Conservation (phyloP, 1,140 invertebrate species). For the Leptinotarsa lineolata region DNA sequence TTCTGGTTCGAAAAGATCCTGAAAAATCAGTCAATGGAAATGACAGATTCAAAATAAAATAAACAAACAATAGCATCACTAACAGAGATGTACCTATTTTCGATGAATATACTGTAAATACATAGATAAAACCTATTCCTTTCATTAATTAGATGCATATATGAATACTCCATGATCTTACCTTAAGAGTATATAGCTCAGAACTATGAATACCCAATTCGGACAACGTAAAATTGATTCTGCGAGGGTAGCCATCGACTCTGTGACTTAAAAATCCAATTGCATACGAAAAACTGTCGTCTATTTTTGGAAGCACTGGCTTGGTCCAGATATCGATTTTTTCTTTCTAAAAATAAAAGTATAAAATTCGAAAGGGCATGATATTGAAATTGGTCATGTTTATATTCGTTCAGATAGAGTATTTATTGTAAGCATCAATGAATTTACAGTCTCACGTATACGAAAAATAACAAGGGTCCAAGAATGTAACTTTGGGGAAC, state of each 20-base stretch:
- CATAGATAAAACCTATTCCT: not conserved
- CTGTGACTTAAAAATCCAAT: conserved; percentile 63
- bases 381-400: too few relatives aligned
- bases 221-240: conserved; percentile 59
- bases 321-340: conserved; percentile 60
- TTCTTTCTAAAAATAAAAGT: conserved; percentile 50
- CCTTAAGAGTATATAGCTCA: conserved; percentile 58
- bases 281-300: conserved; percentile 58
- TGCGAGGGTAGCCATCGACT: conserved; percentile 64
- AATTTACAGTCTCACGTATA: not conserved
- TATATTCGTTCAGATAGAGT: too few relatives aligned
- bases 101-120: not conserved
- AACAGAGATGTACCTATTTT: not conserved
- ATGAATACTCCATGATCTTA: conserved; percentile 40
- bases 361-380: too few relatives aligned
- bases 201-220: conserved; percentile 59
- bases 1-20: conserved; percentile 48
- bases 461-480: not conserved
- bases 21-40: conserved; percentile 40
- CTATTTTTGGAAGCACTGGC: conserved; percentile 55
- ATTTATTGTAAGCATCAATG: too few relatives aligned
- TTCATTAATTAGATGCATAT: too few relatives aligned
- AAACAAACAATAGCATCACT: not conserved
- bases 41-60: not conserved
- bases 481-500: too few relatives aligned